Conservation (phyloP, 2,888 invertebrate genomes). For the Pedicia rivosa region DNA sequence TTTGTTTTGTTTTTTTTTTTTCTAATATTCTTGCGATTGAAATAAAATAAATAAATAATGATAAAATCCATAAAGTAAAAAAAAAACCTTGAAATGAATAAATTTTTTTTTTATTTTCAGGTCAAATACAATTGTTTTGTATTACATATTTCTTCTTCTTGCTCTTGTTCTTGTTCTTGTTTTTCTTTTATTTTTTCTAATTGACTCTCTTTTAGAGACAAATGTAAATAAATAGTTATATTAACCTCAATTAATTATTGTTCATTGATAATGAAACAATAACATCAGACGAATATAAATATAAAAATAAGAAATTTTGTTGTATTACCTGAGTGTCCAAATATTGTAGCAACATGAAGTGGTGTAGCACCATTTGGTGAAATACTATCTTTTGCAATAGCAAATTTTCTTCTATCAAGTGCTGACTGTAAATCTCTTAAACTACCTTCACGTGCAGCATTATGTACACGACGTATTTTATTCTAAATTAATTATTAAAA, state of each 20-base stretch:
- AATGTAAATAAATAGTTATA: no score
- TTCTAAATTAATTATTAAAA: slow-evolving; percentile 36
- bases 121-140: no score
- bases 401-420: slow-evolving; percentile 78
- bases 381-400: slow-evolving; percentile 68
- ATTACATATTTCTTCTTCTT: no score
- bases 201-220: no score
- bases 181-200: no score
- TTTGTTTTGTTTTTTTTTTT: no score
- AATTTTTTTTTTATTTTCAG: no score
- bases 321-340: slow-evolving; percentile 70
- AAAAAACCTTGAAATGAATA: no score
- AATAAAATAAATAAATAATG: neutral
- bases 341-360: slow-evolving; percentile 70
- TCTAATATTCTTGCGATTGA: no score
- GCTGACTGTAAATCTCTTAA: slow-evolving; percentile 71
- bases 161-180: no score
- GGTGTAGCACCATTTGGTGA: slow-evolving; percentile 76
- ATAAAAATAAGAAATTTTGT: no score
- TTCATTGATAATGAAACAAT: neutral
- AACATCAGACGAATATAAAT: neutral
- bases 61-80: neutral
- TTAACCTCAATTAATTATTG: no score
- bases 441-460: slow-evolving; percentile 71
- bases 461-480: slow-evolving; percentile 79